Evolutionary conservation across 2,888 invertebrate genomes (phyloP), one percentile per base, ranked within the genome.

Genomic region (Serrognathus titanus): DNA sequence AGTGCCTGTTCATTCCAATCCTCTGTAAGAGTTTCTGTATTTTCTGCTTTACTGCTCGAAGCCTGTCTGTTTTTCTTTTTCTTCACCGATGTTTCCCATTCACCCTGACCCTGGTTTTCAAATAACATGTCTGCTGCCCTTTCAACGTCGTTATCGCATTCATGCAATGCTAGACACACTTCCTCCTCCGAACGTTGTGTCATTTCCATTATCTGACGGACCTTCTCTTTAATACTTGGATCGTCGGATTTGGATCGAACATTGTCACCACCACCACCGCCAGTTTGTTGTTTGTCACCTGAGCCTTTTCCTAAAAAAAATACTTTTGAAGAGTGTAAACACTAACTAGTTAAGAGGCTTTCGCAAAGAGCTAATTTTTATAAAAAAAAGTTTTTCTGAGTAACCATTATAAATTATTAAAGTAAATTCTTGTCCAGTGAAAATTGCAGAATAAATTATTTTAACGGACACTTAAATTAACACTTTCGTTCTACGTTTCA

Each of bases 151-250:
- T 92, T 88, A 80, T 95, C 93, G 71, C 91, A 90, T 81, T 97
- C 96, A 76, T 95, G 92, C 56, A 97, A 85, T 59, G 95, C 96
- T 75, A 93, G 89, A 72, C 91, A 90, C 53, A 92, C 94, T 78
- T 94, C 93, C 75, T 95, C 95, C 75, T 93, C 92, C 52, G 91
- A 85, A 72, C 90, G 88, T 68, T 90, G 87, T 54, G 96, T 95
- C 83, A 94, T 87, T 76, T 95, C 95, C 84, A 94, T 90, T 63
- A 95, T 83, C 79, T 89, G 87, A 70, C 86, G 85, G 63, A 95
- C 90, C 80, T 89, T 85, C 13, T 84, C 83, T 71, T 83, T 82
- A 54, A 86, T 76, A 61, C 46, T 24, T 53, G 84, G 81, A 73
- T 86, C 85, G 63, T 85, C 85, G 54, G 77, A 77, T 66, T 77